phyloP scores from a whole-genome alignment of 2,888 invertebrate genomes.

The Eulithis testata region DNA sequence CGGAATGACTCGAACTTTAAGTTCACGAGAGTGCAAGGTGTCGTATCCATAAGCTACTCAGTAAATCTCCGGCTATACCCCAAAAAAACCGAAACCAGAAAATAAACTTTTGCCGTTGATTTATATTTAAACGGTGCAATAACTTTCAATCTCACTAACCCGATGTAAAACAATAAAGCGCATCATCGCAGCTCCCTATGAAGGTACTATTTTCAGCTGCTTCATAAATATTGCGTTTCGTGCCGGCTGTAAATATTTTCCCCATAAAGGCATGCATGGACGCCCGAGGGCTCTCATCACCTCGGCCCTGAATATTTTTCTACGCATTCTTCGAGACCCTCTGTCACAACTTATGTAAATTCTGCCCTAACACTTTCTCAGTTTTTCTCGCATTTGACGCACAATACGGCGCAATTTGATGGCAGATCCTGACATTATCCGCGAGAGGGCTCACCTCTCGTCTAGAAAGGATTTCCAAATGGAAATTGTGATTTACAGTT shows the following conservation, averaged over 20 bases:
- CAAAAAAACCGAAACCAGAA: constrained; percentile 21
- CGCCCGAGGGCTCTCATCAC: constrained; percentile 79
- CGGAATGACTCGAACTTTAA: background rate
- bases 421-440: constrained; percentile 73
- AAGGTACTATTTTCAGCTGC: constrained; percentile 61
- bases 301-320: constrained; percentile 81
- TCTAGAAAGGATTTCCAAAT: constrained; percentile 63
- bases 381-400: constrained; percentile 80
- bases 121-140: constrained; percentile 42
- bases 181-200: constrained; percentile 58
- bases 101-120: constrained; percentile 30
- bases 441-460: constrained; percentile 63
- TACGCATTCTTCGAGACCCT: constrained; percentile 73
- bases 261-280: constrained; percentile 76
- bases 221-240: constrained; percentile 75
- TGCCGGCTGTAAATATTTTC: constrained; percentile 77
- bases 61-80: constrained; percentile 22
- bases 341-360: constrained; percentile 84
- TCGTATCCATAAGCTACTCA: constrained; percentile 10
- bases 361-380: constrained; percentile 79
- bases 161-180: constrained; percentile 67
- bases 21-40: constrained; percentile 6
- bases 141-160: constrained; percentile 60
- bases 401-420: constrained; percentile 82
- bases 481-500: constrained; percentile 69